phyloP scores from a whole-genome alignment of 2,797 vertebrate genomes.

The Pseudotriccus pelzelni region DNA sequence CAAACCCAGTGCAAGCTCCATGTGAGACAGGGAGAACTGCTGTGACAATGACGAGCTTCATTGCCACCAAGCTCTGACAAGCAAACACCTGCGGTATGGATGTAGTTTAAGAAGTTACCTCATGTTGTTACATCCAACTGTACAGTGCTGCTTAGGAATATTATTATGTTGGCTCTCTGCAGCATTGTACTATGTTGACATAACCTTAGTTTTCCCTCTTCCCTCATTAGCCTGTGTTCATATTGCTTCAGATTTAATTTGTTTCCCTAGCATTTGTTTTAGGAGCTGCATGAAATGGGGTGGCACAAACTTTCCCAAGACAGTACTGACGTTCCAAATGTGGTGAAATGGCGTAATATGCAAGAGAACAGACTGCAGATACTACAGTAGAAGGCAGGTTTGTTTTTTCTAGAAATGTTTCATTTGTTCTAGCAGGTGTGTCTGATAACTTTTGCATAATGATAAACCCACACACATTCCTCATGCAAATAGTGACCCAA shows the following conservation, averaged over 20 bases:
- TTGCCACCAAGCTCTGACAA: not conserved
- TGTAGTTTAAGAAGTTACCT: not conserved
- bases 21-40: not conserved
- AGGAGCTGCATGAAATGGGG: not conserved
- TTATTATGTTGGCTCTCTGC: not conserved
- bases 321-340: not conserved
- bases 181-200: not conserved
- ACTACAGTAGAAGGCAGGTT: conserved; percentile 2
- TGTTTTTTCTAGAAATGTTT: conserved; percentile 56
- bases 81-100: not conserved
- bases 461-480: conserved; percentile 70
- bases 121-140: not conserved
- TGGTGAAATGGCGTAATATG: not conserved
- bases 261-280: not conserved
- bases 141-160: not conserved
- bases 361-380: not conserved
- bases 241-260: conserved; percentile 3
- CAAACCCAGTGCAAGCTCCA: not conserved
- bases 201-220: not conserved
- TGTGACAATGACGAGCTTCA: not conserved
- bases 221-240: not conserved
- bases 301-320: not conserved
- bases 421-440: conserved; percentile 64
- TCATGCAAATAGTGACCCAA: conserved; percentile 67
- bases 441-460: conserved; percentile 64